Base-by-base conservation (phyloP, 2,113 vertebrate genomes). In the Benitochromis conjunctus region DNA sequence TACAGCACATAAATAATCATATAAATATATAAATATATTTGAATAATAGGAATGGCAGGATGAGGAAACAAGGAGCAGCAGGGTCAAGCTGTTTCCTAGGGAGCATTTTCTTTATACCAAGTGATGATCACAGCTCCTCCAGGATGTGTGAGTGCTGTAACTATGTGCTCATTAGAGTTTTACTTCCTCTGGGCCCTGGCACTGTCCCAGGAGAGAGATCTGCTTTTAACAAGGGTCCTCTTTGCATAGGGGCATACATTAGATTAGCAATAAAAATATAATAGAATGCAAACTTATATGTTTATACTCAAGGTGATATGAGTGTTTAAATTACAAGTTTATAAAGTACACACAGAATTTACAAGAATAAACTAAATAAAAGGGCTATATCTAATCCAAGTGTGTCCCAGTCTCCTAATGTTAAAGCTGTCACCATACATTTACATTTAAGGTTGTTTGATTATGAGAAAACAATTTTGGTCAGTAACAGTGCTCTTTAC, bases 41-140 rank as follows among this genome's bases (percentile, higher is more conserved):
- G 83, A 94, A 92, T 92, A 94, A 92, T 71, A 87, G 69, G 43
- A 93, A 88, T 83, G 88, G 86, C 90, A 82, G 79, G 86, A 92
- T 41, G 83, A 81, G 92, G 95, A 96, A 96, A 94, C 92, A 96
- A 94, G 93, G 92, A 95, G 92, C 82, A 85, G 43, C 94, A 94
- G 95, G 96, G 96, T 97, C 97, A 97, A 91, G 97, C 96, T 96
- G 96, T 94, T 96, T 97, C 97, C 96, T 89, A 92, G 95, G 96
- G 96, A 97, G 96, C 92, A 90, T 95, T 94, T 97, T 94, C 60
- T 91, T 82, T 86, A 84, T 96, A 96, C 97, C 97, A 78, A 56
- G 34, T 11, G 4, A 81, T 86, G 92, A 92, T 94, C 89, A 90
- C 88, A 84, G 89, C 88, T 91, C 86, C 81, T 97, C 97, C 95